Conservation (phyloP, 2,797 vertebrate species). For the Eutrigla gurnardus region DNA sequence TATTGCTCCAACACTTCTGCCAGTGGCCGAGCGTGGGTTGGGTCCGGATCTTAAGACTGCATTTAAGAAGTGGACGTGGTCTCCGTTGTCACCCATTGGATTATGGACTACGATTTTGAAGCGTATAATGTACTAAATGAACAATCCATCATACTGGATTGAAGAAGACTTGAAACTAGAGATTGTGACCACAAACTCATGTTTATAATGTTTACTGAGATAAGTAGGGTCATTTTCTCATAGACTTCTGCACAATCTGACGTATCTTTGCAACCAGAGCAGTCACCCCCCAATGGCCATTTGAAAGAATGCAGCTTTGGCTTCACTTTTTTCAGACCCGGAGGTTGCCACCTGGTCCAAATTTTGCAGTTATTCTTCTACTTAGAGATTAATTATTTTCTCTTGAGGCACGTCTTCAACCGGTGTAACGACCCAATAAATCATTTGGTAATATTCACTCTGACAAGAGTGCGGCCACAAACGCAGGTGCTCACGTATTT, state of each 20-base stretch:
- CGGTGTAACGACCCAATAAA: slow-evolving; percentile 51
- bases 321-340: not conserved
- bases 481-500: slow-evolving; percentile 59
- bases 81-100: not conserved
- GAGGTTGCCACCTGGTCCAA: not conserved
- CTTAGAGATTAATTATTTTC: slow-evolving; percentile 47
- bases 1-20: not conserved
- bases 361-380: slow-evolving; percentile 26
- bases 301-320: not conserved
- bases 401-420: slow-evolving; percentile 48
- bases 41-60: not conserved
- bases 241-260: not conserved
- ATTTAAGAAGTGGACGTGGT: not conserved
- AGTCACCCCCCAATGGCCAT: not conserved
- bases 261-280: not conserved
- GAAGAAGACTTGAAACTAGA: too few relatives aligned
- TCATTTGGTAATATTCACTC: slow-evolving; percentile 57
- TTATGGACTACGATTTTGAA: not conserved
- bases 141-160: too few relatives aligned
- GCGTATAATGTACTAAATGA: too few relatives aligned
- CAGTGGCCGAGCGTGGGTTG: not conserved
- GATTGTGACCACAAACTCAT: too few relatives aligned
- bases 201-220: too few relatives aligned
- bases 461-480: slow-evolving; percentile 51
- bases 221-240: too few relatives aligned